Evolutionary conservation across 2,113 vertebrate species (phyloP), one percentile per base, ranked within the genome.

Genomic region (Illadopsis cleaveri): DNA sequence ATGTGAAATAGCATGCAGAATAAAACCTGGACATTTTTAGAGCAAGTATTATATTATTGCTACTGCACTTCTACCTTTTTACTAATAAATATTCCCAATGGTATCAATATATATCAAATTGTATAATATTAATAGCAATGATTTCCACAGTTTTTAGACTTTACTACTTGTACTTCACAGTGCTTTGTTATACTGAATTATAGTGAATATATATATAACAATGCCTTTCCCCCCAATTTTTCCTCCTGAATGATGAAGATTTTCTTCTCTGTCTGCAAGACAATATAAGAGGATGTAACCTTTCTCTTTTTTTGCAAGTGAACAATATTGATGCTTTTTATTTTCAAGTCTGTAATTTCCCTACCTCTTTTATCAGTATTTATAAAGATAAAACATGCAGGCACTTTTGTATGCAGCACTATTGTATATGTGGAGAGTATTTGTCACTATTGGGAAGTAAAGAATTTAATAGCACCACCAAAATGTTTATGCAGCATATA

Each of bases 291-390:
- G 70, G 81, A 85, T 64, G 51, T 38, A 85, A 61, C 27, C 12
- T 58, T 71, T 56, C 18, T 27, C 27, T 54, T 87, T 64, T 73
- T 76, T 82, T 70, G 20, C 40, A 90, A 94, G 62, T 45, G 85
- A 93, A 69, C 40, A 86, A 72, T 90, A 94, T 76, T 77, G 66
- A 69, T 80, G 75, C 53, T 86, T 88, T 91, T 88, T 94, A 72
- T 89, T 95, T 93, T 95, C 78, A 93, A 90, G 37, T 80, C 82
- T 73, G 23, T 86, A 82, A 92, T 95, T 94, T 95, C 66, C 66
- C 42, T 70, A 53, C 66, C 61, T 76, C 22, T 91, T 91, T 93
- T 82, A 90, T 84, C 78, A 87, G 45, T 60, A 40, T 86, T 95
- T 93, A 64, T 95, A 58, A 77, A 72, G 58, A 72, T 82, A 92